Base-by-base conservation (phyloP, 2,888 invertebrate species). In the Troglohyphantes excavatus region DNA sequence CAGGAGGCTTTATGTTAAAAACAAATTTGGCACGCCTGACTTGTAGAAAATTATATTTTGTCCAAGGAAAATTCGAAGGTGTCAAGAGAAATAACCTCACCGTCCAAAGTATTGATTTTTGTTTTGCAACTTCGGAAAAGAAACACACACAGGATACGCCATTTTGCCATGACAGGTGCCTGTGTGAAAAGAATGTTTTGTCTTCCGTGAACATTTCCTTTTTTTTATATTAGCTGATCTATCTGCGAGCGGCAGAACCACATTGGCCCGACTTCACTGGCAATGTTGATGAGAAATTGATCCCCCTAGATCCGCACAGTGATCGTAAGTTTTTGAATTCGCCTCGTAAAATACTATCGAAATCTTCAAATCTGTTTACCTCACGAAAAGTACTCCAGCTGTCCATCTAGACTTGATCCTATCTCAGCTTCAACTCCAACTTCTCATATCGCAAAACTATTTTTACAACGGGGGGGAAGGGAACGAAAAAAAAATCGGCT, bases 251-350 rank as follows among this genome's bases (percentile, higher is more conserved):
- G 68, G 75, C 43, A 67, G 83, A 84, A 90, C 89, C 89, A 70
- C 83, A 89, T 89, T 89, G 82, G 89, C 78, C 89, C 78, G 78
- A 90, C 70, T 78, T 84, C 76, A 39, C 83, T 78, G 82, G 83
- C 83, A 78, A 90, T 90, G 89, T 83, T 90, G 89, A 90, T 90
- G 89, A 90, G 89, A 90, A 90, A 90, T 90, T 83, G 89, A 89
- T 89, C 89, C 89, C 76, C 29, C 78, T 84, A 84, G 72, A 90
- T 90, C 89, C 72, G 29, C 68, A 83, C 63, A 83, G 83, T 84
- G 83, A 90, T 84, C 89, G 83, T 83, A 90, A 90, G 89, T 90
- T 90, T 90, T 84, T 78, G 89, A 84, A 90, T 90, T 83, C 83
- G 43, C 43, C 89, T 90, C 83, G 83, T 90, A 84, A 84, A 83